phyloP scores from a whole-genome alignment of 1,140 invertebrate species.

The Triops cancriformis region DNA sequence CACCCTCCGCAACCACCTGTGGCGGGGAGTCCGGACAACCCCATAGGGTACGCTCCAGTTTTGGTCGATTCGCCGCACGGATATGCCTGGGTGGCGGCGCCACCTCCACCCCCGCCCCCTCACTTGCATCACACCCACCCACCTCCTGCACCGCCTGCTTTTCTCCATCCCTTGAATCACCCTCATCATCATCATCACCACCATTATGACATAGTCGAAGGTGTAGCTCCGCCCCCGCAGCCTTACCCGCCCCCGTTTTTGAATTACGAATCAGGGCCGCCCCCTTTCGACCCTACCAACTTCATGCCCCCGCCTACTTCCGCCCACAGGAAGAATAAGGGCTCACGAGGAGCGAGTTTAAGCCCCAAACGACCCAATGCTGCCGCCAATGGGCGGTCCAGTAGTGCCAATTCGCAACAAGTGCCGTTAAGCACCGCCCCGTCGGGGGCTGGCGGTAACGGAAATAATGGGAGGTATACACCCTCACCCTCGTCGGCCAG shows the following conservation, averaged over 20 bases:
- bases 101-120: background rate
- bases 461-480: conserved; percentile 20
- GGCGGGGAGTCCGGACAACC: background rate
- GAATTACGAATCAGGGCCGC: conserved; percentile 46
- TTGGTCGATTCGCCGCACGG: conserved; percentile 30
- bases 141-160: conserved; percentile 32
- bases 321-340: background rate
- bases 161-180: conserved; percentile 39
- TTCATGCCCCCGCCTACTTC: background rate
- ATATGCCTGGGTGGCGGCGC: conserved; percentile 18
- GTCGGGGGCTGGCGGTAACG: conserved; percentile 26
- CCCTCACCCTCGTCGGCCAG: conserved; percentile 23
- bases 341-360: conserved; percentile 18
- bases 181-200: conserved; percentile 38
- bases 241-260: conserved; percentile 33
- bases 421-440: conserved; percentile 37
- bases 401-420: conserved; percentile 31
- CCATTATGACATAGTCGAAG: conserved; percentile 29
- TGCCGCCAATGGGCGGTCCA: conserved; percentile 12
- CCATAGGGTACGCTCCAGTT: background rate
- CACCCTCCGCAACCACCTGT: background rate
- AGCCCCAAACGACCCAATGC: conserved; percentile 26
- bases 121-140: conserved; percentile 27
- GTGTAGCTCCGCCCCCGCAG: conserved; percentile 29
- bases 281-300: conserved; percentile 31